These are phyloP conservation scores for Zalophus californianus DNA, from an alignment of 2,797 vertebrate species.

Conservation along the genomic window DNA sequence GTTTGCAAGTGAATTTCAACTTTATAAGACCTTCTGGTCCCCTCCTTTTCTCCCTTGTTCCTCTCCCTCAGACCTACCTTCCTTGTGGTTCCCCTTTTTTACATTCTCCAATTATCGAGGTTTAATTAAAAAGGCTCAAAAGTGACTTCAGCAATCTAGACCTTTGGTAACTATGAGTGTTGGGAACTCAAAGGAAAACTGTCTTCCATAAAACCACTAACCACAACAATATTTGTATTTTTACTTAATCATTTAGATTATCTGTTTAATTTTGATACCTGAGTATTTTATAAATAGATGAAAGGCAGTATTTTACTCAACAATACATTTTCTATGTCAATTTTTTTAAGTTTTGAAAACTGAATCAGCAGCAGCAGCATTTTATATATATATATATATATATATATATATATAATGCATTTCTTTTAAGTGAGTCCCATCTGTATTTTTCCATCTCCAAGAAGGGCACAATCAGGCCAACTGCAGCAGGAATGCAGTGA, in stretches of 20 bases:
- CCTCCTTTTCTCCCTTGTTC: not conserved
- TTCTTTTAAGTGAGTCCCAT: conserved; percentile 50
- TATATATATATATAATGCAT: not conserved
- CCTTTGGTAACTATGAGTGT: not conserved
- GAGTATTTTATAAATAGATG: conserved; percentile 43
- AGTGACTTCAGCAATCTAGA: not conserved
- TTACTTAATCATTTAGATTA: not conserved
- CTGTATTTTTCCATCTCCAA: conserved; percentile 76
- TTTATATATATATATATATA: not conserved
- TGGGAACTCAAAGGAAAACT: not conserved
- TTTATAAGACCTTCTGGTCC: not conserved
- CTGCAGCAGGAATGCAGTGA: conserved; percentile 58
- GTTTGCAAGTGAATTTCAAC: not conserved
- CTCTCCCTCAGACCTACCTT: not conserved
- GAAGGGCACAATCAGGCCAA: conserved; percentile 41
- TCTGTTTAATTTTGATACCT: not conserved
- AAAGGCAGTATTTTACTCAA: conserved; percentile 43
- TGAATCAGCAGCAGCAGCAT: not conserved
- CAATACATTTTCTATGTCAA: not conserved
- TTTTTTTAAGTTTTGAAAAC: not conserved
- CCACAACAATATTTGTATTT: not conserved
- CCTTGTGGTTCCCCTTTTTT: not conserved
- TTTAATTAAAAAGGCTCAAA: conserved; percentile 21
- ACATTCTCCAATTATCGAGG: not conserved
- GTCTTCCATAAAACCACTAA: not conserved